phyloP scores from a whole-genome alignment of 2,797 vertebrate genomes.

The Gobionotothen gibberifrons region DNA sequence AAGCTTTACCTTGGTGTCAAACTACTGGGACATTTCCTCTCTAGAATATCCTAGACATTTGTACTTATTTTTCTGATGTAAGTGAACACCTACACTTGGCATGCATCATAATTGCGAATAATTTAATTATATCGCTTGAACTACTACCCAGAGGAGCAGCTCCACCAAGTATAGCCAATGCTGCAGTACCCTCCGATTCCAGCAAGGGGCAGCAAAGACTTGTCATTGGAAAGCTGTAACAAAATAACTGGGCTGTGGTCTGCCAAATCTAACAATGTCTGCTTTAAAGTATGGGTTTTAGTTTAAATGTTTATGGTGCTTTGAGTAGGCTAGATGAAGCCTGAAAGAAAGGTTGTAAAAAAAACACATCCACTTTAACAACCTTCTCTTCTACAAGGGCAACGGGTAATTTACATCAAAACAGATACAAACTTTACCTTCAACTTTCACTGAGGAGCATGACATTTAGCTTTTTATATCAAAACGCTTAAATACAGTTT shows the following conservation, averaged over 20 bases:
- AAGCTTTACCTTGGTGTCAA: neutral
- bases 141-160: slow-evolving; percentile 31
- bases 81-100: too few relatives aligned
- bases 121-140: neutral
- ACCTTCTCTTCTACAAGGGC: neutral
- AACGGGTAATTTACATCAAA: neutral
- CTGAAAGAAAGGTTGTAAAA: slow-evolving; percentile 12
- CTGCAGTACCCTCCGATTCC: slow-evolving; percentile 26
- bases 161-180: neutral
- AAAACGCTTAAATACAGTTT: neutral
- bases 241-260: slow-evolving; percentile 39
- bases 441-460: neutral
- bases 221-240: neutral
- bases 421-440: neutral
- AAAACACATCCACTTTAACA: neutral
- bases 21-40: neutral
- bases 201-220: slow-evolving; percentile 68
- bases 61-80: neutral
- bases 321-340: slow-evolving; percentile 3
- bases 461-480: neutral
- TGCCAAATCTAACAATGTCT: slow-evolving; percentile 26
- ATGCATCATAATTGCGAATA: neutral
- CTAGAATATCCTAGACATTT: neutral
- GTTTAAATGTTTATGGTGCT: slow-evolving; percentile 40
- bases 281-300: slow-evolving; percentile 44